phyloP scores from a whole-genome alignment of 2,113 vertebrate species.

The Scomber scombrus region DNA sequence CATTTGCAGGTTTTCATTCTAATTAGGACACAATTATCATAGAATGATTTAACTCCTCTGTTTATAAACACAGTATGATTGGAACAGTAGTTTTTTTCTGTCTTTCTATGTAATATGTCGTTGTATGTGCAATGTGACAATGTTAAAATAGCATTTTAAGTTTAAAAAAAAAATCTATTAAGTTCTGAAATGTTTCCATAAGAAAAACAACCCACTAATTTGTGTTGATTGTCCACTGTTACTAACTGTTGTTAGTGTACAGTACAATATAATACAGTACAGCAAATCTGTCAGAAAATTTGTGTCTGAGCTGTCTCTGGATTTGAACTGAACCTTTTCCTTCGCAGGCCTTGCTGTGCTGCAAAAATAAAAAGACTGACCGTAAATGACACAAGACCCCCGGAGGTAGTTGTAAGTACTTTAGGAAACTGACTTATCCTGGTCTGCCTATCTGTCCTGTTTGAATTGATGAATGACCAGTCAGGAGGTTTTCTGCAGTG shows the following conservation, averaged over 20 bases:
- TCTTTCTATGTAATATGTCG: no score
- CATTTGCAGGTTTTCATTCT: no score
- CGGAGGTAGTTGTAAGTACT: conserved; percentile 23
- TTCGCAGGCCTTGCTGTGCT: conserved; percentile 8
- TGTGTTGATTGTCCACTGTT: background rate
- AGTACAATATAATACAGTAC: no score
- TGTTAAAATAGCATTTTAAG: no score
- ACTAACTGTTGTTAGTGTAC: no score
- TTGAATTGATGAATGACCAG: conserved; percentile 45
- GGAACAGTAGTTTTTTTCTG: no score
- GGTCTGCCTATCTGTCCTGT: conserved; percentile 32
- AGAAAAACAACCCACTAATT: background rate
- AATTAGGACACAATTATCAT: no score
- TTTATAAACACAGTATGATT: no score
- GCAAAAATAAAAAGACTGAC: conserved; percentile 14
- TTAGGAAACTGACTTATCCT: conserved; percentile 28
- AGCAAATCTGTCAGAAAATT: background rate
- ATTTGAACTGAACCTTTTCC: background rate
- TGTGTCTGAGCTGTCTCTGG: background rate
- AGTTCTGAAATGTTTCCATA: background rate
- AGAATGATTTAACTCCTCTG: no score
- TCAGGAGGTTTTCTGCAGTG: conserved; percentile 36
- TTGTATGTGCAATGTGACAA: no score
- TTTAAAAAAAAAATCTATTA: no score
- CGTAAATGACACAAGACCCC: conserved; percentile 32